Evolutionary conservation across 2,888 invertebrate species (phyloP).

Genomic region (Phoenoteleia sp.): DNA sequence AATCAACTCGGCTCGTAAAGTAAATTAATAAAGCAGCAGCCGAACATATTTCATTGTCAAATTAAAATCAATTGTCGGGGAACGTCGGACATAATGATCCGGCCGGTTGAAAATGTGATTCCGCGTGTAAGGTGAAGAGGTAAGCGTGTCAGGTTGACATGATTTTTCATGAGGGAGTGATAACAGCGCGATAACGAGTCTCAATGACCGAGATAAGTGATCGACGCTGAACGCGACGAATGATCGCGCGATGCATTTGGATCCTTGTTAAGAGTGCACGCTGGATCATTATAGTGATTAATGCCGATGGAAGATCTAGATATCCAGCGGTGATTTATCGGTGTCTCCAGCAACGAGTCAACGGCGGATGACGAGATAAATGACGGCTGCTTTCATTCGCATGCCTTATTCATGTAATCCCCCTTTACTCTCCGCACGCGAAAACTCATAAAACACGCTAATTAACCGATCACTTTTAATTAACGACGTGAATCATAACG

Average conservation of each 20-base stretch:
- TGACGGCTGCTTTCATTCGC: conserved; percentile 73
- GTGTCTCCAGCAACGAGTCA: conserved; percentile 83
- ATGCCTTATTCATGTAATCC: conserved; percentile 68
- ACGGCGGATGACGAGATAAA: conserved; percentile 82
- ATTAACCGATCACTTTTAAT: conserved; percentile 59
- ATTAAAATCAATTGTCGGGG: conserved; percentile 45
- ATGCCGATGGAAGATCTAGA: conserved; percentile 84
- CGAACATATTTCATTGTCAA: conserved; percentile 25
- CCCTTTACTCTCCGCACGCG: conserved; percentile 21
- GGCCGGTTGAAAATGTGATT: conserved; percentile 2
- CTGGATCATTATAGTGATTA: conserved; percentile 86
- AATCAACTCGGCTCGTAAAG: conserved; percentile 36
- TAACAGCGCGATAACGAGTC: conserved; percentile 83
- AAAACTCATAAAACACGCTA: conserved; percentile 56
- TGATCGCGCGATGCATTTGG: conserved; percentile 80
- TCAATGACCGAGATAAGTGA: conserved; percentile 80
- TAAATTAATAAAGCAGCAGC: conserved; percentile 39
- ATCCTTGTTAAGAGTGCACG: conserved; percentile 81
- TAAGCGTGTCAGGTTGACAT: conserved; percentile 63
- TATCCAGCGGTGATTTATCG: conserved; percentile 85
- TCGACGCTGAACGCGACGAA: conserved; percentile 76
- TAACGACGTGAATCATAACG: conserved; percentile 47
- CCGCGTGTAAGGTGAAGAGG: conserved; percentile 46
- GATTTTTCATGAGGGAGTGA: conserved; percentile 79
- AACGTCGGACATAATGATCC: conserved; percentile 40